Evolutionary conservation across 2,888 invertebrate species (phyloP).

Genomic region (Serripes groenlandicus): DNA sequence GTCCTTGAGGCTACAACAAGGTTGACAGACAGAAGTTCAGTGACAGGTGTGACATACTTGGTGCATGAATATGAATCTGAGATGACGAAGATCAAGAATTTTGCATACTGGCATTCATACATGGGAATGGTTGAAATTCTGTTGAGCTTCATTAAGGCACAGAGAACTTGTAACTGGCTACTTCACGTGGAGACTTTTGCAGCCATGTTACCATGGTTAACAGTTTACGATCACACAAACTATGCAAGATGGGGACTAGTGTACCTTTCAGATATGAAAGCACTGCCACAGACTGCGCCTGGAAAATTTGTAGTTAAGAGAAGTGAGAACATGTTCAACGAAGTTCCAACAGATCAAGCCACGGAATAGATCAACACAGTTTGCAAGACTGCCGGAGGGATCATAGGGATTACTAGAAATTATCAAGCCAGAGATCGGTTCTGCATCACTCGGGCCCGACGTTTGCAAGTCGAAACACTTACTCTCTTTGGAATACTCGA

Average conservation of each 20-base stretch:
- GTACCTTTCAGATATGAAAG: slow-evolving; percentile 57
- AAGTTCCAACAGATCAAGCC: slow-evolving; percentile 53
- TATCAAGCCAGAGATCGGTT: too few relatives aligned
- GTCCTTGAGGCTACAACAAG: background rate
- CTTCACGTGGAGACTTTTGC: too few relatives aligned
- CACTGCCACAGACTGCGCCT: slow-evolving; percentile 31
- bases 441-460: too few relatives aligned
- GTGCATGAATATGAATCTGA: background rate
- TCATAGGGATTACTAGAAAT: background rate
- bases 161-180: too few relatives aligned
- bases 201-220: slow-evolving; percentile 54
- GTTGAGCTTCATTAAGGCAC: slow-evolving; percentile 45
- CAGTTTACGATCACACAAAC: slow-evolving; percentile 53
- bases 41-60: background rate
- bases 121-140: slow-evolving; percentile 12
- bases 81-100: background rate
- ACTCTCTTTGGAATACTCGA: too few relatives aligned
- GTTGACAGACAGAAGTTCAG: background rate
- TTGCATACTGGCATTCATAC: slow-evolving; percentile 17
- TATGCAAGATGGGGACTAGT: slow-evolving; percentile 61
- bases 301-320: slow-evolving; percentile 48
- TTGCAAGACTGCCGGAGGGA: slow-evolving; percentile 8
- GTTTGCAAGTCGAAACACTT: too few relatives aligned
- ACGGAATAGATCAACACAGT: slow-evolving; percentile 47
- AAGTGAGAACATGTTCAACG: slow-evolving; percentile 43